Evolutionary conservation across 2,888 invertebrate species (phyloP).

Genomic region (Cephus pulcher): DNA sequence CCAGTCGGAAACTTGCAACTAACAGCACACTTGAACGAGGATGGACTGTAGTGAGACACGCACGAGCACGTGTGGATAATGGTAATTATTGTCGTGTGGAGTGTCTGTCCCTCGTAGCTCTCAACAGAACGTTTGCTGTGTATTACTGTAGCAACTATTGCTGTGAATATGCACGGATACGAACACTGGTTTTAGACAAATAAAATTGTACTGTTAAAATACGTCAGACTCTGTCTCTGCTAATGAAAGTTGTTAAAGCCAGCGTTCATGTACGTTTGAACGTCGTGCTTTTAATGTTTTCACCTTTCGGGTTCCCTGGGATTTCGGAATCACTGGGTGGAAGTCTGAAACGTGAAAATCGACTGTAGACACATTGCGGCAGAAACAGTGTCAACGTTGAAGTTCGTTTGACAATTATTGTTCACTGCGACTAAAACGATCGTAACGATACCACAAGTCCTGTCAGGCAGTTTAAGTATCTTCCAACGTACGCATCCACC

Average conservation of each 20-base stretch:
- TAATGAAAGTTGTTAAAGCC: background rate
- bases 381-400: background rate
- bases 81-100: constrained; percentile 9
- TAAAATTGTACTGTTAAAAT: background rate
- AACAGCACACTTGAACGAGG: background rate
- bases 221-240: background rate
- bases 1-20: background rate
- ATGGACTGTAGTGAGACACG: background rate
- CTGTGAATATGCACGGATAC: background rate
- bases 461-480: background rate
- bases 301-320: no score
- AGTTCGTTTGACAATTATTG: background rate
- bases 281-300: background rate
- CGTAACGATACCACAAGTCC: background rate
- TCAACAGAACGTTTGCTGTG: background rate
- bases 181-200: background rate
- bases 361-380: background rate
- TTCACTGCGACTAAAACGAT: background rate
- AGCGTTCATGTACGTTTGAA: background rate
- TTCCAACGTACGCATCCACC: background rate
- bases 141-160: background rate
- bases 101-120: background rate
- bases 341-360: background rate
- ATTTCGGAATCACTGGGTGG: background rate
- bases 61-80: constrained; percentile 7